phyloP scores from a whole-genome alignment of 2,888 invertebrate genomes.

The Limnephilus rhombicus region DNA sequence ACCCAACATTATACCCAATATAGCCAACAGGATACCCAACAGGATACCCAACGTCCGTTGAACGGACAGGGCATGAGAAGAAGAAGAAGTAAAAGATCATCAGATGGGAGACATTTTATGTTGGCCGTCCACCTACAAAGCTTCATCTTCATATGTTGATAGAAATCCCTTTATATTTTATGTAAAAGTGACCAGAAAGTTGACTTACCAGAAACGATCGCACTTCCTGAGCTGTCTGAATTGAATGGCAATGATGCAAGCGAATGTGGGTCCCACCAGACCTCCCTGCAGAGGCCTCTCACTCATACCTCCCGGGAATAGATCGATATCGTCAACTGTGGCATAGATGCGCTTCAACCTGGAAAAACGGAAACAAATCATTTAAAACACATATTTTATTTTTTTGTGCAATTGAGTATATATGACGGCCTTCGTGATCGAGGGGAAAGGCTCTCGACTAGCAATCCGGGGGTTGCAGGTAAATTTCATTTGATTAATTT shows the following conservation, averaged over 20 bases:
- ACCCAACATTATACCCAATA: no score
- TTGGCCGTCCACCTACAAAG: no score
- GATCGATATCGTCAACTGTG: constrained; percentile 96
- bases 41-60: no score
- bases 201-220: constrained; percentile 91
- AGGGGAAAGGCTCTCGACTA: no score
- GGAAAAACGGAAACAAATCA: constrained; percentile 52
- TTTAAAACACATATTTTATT: background rate
- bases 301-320: constrained; percentile 97
- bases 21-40: no score
- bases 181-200: background rate
- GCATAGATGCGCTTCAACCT: constrained; percentile 89
- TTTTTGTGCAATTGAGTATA: no score
- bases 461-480: no score
- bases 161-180: background rate
- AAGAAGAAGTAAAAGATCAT: background rate
- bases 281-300: constrained; percentile 93
- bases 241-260: constrained; percentile 96
- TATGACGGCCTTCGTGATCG: no score
- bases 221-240: constrained; percentile 94
- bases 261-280: constrained; percentile 95
- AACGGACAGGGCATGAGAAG: no score
- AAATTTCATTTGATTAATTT: no score
- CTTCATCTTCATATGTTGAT: no score
- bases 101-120: background rate